Base-by-base conservation (phyloP, 2,797 vertebrate genomes). In the Falco novaeseelandiae region DNA sequence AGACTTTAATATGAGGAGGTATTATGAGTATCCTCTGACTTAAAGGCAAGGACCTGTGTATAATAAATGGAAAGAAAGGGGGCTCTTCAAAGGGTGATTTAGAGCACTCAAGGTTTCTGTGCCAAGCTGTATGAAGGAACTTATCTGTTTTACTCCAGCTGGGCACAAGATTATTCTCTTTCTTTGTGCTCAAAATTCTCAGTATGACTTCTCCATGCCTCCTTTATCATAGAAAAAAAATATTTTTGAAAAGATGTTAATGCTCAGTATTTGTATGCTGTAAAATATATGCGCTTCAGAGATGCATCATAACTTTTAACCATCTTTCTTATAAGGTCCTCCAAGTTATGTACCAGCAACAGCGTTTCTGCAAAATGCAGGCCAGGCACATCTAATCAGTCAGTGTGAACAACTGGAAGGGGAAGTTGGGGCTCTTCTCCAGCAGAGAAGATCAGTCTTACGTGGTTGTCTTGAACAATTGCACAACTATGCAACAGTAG, bases 261-360 rank as follows among this genome's bases (percentile, higher is more conserved):
- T 4, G 5, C 30, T 83, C 5, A 30, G 25, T 78, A 19, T 44
- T 52, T 89, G 11, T 57, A 4, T 51, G 14, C 32, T 71, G 10
- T 55, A 51, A 62, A 91, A 88, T 44, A 3, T 3, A 0, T 30
- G 5, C 52, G 12, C 29, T 76, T 85, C 36, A 70, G 71, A 27
- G 51, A 59, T 36, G 3, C 1, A 1, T n/a, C 21, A 88, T 63
- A 34, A 46, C 91, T 69, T 59, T 91, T 62, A 63, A 88, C 5
- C 52, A 30, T 93, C 90, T 96, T 55, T 70, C 79, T 89, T 74
- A 26, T 83, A 97, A 99, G 99, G 99, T 93, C 99, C 99, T 51
- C 99, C 99, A 6, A 99, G 99, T 97, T 99, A 99, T 0, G 99
- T 99, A 6, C 99, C 99, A 36, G 99, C 99, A 14, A 99, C 99